phyloP scores from a whole-genome alignment of 2,113 vertebrate species.

The Okapia johnstoni region DNA sequence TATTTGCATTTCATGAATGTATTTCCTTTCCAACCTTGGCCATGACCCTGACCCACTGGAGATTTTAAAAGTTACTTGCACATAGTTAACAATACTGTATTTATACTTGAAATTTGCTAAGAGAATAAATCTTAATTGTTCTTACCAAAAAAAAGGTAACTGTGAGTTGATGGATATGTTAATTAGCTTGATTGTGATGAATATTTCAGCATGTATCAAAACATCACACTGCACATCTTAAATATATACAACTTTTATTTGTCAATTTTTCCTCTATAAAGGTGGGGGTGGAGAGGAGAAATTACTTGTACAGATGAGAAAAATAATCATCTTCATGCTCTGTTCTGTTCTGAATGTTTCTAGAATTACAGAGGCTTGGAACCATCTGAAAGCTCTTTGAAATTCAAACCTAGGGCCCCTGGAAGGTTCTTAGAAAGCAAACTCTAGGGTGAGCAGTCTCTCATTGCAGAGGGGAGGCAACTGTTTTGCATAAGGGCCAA shows the following conservation, averaged over 20 bases:
- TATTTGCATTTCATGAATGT: not conserved
- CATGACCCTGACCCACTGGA: not conserved
- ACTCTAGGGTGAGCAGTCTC: not conserved
- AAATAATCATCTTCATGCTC: not conserved
- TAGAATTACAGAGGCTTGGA: not conserved
- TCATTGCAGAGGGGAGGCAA: not conserved
- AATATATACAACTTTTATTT: not conserved
- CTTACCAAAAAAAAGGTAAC: not conserved
- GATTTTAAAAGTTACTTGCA: not conserved
- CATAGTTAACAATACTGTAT: not conserved
- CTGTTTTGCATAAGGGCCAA: not conserved
- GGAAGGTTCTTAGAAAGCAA: not conserved
- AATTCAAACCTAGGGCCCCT: not conserved
- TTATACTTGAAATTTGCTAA: not conserved
- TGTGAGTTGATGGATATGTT: not conserved
- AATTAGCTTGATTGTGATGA: not conserved
- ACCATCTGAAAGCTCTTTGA: not conserved
- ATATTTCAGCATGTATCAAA: not conserved
- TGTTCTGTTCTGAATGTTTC: not conserved
- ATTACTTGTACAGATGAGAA: not conserved
- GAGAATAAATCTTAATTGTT: not conserved
- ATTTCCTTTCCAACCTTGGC: not conserved
- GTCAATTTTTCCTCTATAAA: not conserved
- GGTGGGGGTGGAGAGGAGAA: not conserved
- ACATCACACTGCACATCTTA: not conserved